Base-by-base conservation (phyloP, 2,888 invertebrate species). In the Drosophila crucigera region DNA sequence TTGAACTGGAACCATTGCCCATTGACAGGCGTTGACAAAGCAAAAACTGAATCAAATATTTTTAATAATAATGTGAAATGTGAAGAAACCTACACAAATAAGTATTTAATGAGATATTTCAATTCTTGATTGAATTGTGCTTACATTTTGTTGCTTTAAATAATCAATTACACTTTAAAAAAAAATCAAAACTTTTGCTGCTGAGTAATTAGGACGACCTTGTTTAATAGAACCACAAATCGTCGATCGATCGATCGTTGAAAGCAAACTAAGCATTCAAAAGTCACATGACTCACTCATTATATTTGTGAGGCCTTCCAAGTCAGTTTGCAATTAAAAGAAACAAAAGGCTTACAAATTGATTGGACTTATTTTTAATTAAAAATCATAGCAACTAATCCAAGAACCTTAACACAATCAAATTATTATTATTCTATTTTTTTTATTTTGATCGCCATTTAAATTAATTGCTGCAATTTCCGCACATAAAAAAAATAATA, bases 391-490 rank as follows among this genome's bases (percentile, higher is more conserved):
- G 30, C 22, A 59, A 35, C n/a, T 43, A 28, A 37, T 19, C 39
- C 49, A n/a, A 39, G 41, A 53, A 63, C 19, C 58, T 28, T 53
- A 68, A 41, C 47, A 60, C 56, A 52, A 59, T 22, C 22, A 64
- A 72, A 63, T 65, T 49, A 60, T 50, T 66, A 73, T 73, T 83
- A 68, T 65, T 55, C 7, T 3, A 37, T 37, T 37, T 37, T 63
- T 58, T 63, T 58, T 41, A 73, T 50, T 59, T 79, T 66, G 41
- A 59, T 35, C 22, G 65, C 31, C 63, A 66, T 77, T 83, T 68
- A 71, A 66, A 68, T 67, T 83, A 80, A 83, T 86, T 83, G 55
- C 72, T 28, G 78, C 62, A 54, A 72, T 87, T 84, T 83, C 82
- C 75, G 84, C 71, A 52, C 68, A 59, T 31, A 9, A 49, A 41